Percentiles rank a stretch among this genome's conserved stretches.
Conservation (phyloP, 2,113 vertebrate species). For the Tupaia chinensis region DNA sequence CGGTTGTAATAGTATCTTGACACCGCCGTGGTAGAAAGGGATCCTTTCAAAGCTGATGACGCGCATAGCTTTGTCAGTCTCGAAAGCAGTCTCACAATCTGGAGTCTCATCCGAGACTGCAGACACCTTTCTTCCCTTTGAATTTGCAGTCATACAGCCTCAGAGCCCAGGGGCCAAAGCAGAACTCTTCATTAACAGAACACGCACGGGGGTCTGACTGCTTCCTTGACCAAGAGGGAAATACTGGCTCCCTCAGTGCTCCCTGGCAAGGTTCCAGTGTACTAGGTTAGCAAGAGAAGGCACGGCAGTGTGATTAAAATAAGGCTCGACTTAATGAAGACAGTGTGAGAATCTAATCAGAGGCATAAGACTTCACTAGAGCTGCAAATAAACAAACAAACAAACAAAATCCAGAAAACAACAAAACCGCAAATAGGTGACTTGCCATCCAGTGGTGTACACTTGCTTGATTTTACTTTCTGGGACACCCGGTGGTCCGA, state of each 20-base stretch:
- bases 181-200: constrained; percentile 1
- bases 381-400: not conserved
- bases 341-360: constrained; percentile 41
- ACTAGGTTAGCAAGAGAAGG: constrained; percentile 4
- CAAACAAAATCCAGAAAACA: too few species aligned
- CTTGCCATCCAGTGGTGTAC: not conserved
- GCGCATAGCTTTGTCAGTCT: not conserved
- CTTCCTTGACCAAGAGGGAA: not conserved
- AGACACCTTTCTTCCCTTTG: not conserved
- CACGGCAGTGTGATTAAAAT: constrained; percentile 20
- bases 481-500: not conserved
- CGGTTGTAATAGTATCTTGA: constrained; percentile 73
- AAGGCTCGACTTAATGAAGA: constrained; percentile 43
- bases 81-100: constrained; percentile 14
- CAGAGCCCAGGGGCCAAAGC: not conserved
- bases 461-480: not conserved
- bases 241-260: not conserved
- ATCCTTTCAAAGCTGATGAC: constrained; percentile 21
- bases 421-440: not conserved
- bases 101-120: not conserved
- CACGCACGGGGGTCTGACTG: not conserved
- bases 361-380: not conserved
- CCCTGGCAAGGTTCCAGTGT: constrained; percentile 20
- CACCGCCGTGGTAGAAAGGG: not conserved
- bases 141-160: not conserved